These are phyloP conservation scores for Tapirus indicus DNA, from an alignment of 2,797 vertebrate species.

Conservation along the genomic window DNA sequence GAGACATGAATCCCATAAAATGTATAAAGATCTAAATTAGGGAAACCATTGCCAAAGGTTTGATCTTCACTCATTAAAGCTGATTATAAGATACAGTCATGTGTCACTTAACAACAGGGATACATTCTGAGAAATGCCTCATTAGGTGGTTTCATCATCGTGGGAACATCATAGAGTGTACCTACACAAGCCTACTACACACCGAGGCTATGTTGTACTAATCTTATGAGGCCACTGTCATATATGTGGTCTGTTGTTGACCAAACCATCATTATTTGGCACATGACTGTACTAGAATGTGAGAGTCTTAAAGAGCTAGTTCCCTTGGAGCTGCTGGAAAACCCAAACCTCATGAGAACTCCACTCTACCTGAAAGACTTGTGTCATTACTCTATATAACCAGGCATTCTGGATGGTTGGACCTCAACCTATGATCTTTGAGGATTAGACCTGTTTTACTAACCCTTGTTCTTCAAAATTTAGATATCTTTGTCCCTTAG, in stretches of 20 bases:
- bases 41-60: not conserved
- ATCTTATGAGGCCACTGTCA: no score
- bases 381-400: not conserved
- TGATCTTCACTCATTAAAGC: not conserved
- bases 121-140: no score
- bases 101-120: no score
- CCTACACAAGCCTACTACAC: no score
- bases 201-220: no score
- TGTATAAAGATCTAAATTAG: not conserved
- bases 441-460: not conserved
- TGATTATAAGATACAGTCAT: not conserved
- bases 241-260: no score
- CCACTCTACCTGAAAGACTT: not conserved
- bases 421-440: not conserved
- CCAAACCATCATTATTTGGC: no score
- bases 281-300: not conserved
- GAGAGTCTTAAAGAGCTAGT: not conserved
- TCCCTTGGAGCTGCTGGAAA: not conserved
- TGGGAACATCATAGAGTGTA: no score
- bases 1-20: not conserved
- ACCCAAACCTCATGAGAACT: not conserved
- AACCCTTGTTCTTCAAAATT: not conserved
- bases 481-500: not conserved
- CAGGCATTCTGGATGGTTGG: not conserved
- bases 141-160: no score